These are phyloP conservation scores for Brachyalestes nurse DNA, from an alignment of 2,797 vertebrate genomes.

Conservation along the genomic window DNA sequence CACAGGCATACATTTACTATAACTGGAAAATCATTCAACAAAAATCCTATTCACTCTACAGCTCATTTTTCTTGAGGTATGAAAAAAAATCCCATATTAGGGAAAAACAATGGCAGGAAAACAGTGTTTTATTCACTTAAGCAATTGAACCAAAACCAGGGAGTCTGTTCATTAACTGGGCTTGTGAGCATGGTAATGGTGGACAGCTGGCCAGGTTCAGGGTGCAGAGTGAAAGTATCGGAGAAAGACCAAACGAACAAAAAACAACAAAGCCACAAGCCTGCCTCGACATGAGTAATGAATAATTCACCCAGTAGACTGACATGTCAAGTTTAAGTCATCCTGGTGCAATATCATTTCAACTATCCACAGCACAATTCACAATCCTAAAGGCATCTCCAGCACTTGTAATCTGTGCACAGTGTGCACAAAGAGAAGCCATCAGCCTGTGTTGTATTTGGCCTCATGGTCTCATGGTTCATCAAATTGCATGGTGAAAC, in stretches of 20 bases:
- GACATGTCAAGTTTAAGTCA: slow-evolving; percentile 2
- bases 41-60: no score
- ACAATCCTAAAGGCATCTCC: slow-evolving; percentile 3
- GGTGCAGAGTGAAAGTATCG: slow-evolving; percentile 24
- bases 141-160: slow-evolving; percentile 41
- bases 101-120: background rate
- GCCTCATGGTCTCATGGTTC: background rate
- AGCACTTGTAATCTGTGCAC: background rate
- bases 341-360: background rate
- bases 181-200: slow-evolving; percentile 49
- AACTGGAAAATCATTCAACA: no score
- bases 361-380: background rate
- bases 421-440: background rate
- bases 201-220: slow-evolving; percentile 43
- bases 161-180: slow-evolving; percentile 49
- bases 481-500: background rate
- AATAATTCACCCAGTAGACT: background rate
- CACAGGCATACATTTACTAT: no score
- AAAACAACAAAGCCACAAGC: background rate
- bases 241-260: slow-evolving; percentile 11
- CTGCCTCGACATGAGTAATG: slow-evolving; percentile 3
- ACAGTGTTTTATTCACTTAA: slow-evolving; percentile 1
- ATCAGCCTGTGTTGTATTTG: background rate
- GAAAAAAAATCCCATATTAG: background rate
- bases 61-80: background rate